Evolutionary conservation across 2,888 invertebrate species (phyloP).

Genomic region (Leptopilina drosophilae): DNA sequence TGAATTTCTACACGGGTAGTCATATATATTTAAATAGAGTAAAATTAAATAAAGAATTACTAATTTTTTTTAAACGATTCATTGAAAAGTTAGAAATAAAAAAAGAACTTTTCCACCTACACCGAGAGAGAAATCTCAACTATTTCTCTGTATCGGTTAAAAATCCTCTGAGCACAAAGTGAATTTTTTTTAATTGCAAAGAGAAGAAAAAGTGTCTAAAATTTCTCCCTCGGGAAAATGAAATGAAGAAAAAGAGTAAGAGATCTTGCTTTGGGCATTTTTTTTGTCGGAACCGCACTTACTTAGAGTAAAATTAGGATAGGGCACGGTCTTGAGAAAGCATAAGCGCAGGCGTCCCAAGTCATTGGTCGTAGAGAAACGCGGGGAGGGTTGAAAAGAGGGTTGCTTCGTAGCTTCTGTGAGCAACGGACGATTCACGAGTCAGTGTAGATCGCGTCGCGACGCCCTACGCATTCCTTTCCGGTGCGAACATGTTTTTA

Average conservation of each 20-base stretch:
- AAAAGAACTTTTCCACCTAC: neutral
- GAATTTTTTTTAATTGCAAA: slow-evolving; percentile 1
- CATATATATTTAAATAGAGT: too few species aligned
- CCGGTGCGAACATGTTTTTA: slow-evolving; percentile 43
- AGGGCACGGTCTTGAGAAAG: slow-evolving; percentile 62
- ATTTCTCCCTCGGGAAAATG: neutral
- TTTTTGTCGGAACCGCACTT: slow-evolving; percentile 60
- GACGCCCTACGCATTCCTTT: slow-evolving; percentile 61
- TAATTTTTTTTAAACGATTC: too few species aligned
- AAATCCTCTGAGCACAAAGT: neutral
- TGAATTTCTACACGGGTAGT: too few species aligned
- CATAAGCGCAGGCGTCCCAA: slow-evolving; percentile 69
- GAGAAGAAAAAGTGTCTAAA: neutral
- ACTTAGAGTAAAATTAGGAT: slow-evolving; percentile 66
- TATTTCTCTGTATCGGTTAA: slow-evolving; percentile 6
- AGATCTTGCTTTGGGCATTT: slow-evolving; percentile 26
- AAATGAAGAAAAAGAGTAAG: slow-evolving; percentile 20
- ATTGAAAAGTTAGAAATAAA: neutral
- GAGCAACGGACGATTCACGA: slow-evolving; percentile 68
- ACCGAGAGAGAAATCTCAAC: neutral
- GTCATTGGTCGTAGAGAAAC: slow-evolving; percentile 55
- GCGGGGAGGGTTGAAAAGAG: slow-evolving; percentile 55
- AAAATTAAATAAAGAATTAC: too few species aligned
- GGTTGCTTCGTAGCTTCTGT: slow-evolving; percentile 62
- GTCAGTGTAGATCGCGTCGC: slow-evolving; percentile 74